Base-by-base conservation (phyloP, 1,140 invertebrate species). In the Hesperophylax magnus region DNA sequence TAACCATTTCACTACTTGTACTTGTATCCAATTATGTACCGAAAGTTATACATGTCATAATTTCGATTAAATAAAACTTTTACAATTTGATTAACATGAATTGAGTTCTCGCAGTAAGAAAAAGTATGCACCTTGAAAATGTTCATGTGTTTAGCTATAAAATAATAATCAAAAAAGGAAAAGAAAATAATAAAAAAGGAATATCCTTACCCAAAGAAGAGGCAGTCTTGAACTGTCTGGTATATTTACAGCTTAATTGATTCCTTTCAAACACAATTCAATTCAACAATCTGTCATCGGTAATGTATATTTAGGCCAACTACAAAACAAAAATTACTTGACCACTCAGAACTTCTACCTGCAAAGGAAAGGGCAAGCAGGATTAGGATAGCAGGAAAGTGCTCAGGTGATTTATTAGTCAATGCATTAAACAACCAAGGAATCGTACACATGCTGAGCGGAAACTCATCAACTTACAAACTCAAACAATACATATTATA, bases 321-420 rank as follows among this genome's bases (percentile, higher is more conserved):
- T 47, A 47, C 39, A 47, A 54, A 72, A 53, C 52, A 72, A 53
- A 14, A 53, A 72, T 6, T 54, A 53, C 52, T n/a, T n/a, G 34
- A 69, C 20, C 65, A 53, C 52, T 72, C 69, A 53, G 47, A 72
- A 53, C 69, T 27, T 72, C 69, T 72, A 72, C 69, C 69, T 72
- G 69, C 39, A 72, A 72, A 72, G 39, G 47, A 72, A 72, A 72
- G 17, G 18, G 69, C 69, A 14, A 72, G 69, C 47, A 27, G 69
- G 69, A 56, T 72, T 72, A 72, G 69, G 69, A 72, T n/a, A 72
- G 69, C 69, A 20, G 69, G 69, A 53, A 14, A 4, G 22, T 72
- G 69, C 69, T 27, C 18, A 72, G 20, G 52, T 47, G 39, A 47
- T 47, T 39, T 47, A 47, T 47, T 47, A 47, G 39, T 47, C 39